These are phyloP conservation scores for Drymodes brunneopygia DNA, from an alignment of 2,113 vertebrate genomes.

Conservation along the genomic window DNA sequence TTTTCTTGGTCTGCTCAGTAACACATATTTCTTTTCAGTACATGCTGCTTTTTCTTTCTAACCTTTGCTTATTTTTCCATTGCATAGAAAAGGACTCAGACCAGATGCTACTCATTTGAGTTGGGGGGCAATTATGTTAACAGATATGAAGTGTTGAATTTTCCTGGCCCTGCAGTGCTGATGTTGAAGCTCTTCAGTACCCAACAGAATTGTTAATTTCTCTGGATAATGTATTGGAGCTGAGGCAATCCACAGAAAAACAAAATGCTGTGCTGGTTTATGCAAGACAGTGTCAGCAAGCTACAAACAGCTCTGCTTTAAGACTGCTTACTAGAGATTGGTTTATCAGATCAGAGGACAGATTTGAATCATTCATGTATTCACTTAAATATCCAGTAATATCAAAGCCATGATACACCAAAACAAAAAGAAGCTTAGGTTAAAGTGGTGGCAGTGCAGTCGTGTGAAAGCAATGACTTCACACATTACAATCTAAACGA, in stretches of 20 bases:
- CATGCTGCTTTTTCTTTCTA: background rate
- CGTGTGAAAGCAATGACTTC: background rate
- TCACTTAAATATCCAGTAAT: background rate
- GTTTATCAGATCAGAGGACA: background rate
- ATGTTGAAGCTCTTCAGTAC: background rate
- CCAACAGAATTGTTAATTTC: background rate
- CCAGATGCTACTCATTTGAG: background rate
- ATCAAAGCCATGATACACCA: background rate
- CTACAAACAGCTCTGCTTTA: background rate
- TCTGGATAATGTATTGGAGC: background rate
- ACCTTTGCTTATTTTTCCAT: background rate
- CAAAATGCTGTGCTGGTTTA: background rate
- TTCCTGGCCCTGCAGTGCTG: background rate
- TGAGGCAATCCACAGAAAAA: background rate
- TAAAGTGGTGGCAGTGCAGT: background rate
- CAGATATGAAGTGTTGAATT: background rate
- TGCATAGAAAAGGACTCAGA: background rate
- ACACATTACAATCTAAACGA: background rate
- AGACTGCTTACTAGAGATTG: background rate
- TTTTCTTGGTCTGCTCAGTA: background rate
- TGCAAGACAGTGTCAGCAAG: background rate
- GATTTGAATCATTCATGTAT: background rate
- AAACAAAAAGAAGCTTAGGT: background rate
- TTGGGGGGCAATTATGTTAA: background rate
- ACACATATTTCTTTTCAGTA: background rate